phyloP scores from a whole-genome alignment of 2,113 vertebrate genomes.

The Hystrix brachyura region DNA sequence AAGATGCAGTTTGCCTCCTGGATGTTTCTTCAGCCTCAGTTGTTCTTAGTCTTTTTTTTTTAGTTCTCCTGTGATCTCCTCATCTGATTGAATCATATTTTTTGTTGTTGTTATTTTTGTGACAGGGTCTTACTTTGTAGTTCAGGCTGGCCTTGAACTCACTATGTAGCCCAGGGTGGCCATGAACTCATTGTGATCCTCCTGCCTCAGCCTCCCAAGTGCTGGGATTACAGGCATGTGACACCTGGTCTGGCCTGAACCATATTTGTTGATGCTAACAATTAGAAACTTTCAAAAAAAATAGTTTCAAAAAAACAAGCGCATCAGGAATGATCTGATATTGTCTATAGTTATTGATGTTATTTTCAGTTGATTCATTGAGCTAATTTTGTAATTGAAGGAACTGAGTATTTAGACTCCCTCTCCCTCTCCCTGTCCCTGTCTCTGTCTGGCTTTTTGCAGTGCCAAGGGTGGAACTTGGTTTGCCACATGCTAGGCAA shows the following conservation, averaged over 20 bases:
- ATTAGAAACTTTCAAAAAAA: neutral
- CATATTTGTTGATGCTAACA: neutral
- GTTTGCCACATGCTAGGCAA: neutral
- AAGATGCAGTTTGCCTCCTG: conserved; percentile 25
- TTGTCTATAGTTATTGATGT: neutral
- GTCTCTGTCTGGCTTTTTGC: neutral
- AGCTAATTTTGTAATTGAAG: conserved; percentile 31
- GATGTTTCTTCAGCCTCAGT: neutral
- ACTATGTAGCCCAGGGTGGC: neutral
- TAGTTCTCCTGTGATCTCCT: conserved; percentile 32
- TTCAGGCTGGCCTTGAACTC: neutral
- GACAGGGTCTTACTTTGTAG: neutral
- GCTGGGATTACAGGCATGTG: no score
- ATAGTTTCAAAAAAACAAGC: neutral
- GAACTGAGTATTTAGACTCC: conserved; percentile 6
- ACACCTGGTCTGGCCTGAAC: neutral
- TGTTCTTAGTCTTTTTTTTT: conserved; percentile 22
- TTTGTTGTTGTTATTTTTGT: neutral
- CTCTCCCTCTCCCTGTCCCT: neutral
- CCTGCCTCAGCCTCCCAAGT: neutral
- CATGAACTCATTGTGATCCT: neutral
- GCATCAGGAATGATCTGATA: neutral
- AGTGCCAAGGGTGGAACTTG: neutral
- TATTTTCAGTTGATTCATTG: conserved; percentile 38
- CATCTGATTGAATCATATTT: neutral